Conservation (phyloP, 2,113 vertebrate species). For the Silurus asotus region DNA sequence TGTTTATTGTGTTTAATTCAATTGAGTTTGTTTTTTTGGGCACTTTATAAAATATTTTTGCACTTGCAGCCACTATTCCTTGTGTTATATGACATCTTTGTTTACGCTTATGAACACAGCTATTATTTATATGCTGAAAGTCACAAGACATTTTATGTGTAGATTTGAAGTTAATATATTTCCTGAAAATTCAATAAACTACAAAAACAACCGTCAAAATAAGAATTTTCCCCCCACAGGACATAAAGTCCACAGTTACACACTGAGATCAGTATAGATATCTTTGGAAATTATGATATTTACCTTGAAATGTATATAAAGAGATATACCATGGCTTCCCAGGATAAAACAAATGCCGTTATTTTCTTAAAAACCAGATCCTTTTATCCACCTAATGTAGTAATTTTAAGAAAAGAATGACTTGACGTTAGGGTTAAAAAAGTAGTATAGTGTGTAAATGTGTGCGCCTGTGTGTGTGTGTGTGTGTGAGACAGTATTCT, state of each 20-base stretch:
- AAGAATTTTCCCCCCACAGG: neutral
- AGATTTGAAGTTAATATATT: neutral
- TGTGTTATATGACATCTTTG: neutral
- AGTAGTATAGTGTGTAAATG: conserved; percentile 13
- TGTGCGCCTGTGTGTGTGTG: neutral
- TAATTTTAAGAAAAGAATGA: conserved; percentile 30
- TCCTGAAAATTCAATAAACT: neutral
- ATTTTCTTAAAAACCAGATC: conserved; percentile 29
- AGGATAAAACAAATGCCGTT: conserved; percentile 24
- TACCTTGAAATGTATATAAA: neutral
- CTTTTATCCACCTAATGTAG: conserved; percentile 31
- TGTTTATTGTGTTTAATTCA: no score
- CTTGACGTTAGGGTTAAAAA: conserved; percentile 19
- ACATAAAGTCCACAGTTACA: conserved; percentile 1
- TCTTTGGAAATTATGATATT: conserved; percentile 20
- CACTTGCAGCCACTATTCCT: no score
- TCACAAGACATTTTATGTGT: neutral
- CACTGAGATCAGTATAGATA: neutral
- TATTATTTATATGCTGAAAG: neutral
- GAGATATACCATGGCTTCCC: neutral
- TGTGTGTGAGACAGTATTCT: neutral
- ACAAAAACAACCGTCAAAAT: neutral
- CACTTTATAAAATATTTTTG: no score
- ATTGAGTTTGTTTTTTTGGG: no score
- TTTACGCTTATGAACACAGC: neutral